Conservation (phyloP, 1,140 invertebrate species). For the Nylanderia fulva region DNA sequence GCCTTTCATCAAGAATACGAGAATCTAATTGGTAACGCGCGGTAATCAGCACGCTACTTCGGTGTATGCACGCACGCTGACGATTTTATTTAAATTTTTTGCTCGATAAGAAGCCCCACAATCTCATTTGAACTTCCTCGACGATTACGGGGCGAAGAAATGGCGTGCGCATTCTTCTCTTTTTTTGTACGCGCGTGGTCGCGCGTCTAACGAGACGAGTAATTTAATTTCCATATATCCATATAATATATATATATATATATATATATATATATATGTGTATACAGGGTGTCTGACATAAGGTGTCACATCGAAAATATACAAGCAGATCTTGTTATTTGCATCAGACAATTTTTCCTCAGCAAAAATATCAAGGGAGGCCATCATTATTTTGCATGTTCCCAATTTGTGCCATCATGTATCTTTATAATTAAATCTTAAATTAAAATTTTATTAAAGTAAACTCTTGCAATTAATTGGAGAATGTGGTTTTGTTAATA, state of each 20-base stretch:
- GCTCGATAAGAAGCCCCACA: neutral
- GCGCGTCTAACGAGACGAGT: slow-evolving; percentile 43
- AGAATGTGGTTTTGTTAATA: too few species aligned
- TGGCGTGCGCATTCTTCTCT: neutral
- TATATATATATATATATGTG: neutral
- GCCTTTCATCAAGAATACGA: slow-evolving; percentile 6
- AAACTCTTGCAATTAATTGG: too few species aligned
- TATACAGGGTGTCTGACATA: too few species aligned
- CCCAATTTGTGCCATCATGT: too few species aligned
- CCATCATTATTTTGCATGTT: too few species aligned
- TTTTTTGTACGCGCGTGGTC: neutral
- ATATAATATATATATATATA: too few species aligned
- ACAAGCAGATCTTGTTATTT: too few species aligned
- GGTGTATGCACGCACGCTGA: neutral
- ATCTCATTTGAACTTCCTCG: slow-evolving; percentile 40
- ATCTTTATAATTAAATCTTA: too few species aligned
- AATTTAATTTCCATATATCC: slow-evolving; percentile 37
- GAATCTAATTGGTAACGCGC: slow-evolving; percentile 33
- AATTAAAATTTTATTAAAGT: too few species aligned
- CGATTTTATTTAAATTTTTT: slow-evolving; percentile 34
- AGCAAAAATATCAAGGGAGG: too few species aligned
- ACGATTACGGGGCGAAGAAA: slow-evolving; percentile 20
- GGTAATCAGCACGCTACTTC: neutral
- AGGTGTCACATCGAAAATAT: too few species aligned
- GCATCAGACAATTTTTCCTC: too few species aligned